phyloP scores from a whole-genome alignment of 2,888 invertebrate genomes.

The Xylocampa areola region DNA sequence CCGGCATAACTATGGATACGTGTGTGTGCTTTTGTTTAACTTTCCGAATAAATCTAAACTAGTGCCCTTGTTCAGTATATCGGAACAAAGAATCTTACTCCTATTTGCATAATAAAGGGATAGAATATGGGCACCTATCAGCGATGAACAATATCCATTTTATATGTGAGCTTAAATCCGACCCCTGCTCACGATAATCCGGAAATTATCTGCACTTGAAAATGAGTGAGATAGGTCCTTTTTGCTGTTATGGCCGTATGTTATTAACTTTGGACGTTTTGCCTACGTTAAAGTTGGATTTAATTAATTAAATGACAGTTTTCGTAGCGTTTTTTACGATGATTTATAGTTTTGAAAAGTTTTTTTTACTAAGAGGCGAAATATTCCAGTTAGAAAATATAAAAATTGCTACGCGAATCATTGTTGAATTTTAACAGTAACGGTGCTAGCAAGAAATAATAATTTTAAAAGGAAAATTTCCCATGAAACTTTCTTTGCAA shows the following conservation, averaged over 20 bases:
- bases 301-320: slow-evolving; percentile 36
- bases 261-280: slow-evolving; percentile 44
- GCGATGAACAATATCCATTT: slow-evolving; percentile 56
- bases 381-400: no score
- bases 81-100: slow-evolving; percentile 47
- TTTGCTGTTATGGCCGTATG: slow-evolving; percentile 37
- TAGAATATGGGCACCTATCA: slow-evolving; percentile 56
- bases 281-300: slow-evolving; percentile 35
- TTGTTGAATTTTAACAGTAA: no score
- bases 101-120: slow-evolving; percentile 61
- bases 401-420: no score
- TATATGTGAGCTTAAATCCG: slow-evolving; percentile 46
- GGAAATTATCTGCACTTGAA: slow-evolving; percentile 47
- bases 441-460: no score
- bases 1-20: slow-evolving; percentile 19
- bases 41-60: slow-evolving; percentile 55
- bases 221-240: slow-evolving; percentile 52
- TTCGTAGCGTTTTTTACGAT: slow-evolving; percentile 18
- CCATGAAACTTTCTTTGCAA: no score
- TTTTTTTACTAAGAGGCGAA: slow-evolving; percentile 21
- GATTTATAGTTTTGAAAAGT: slow-evolving; percentile 6
- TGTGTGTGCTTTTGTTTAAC: slow-evolving; percentile 53
- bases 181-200: slow-evolving; percentile 50
- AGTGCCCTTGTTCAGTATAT: slow-evolving; percentile 50
- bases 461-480: no score